These are phyloP conservation scores for Paralinhomoeus sp. DNA, from an alignment of 2,888 invertebrate genomes.

Conservation along the genomic window DNA sequence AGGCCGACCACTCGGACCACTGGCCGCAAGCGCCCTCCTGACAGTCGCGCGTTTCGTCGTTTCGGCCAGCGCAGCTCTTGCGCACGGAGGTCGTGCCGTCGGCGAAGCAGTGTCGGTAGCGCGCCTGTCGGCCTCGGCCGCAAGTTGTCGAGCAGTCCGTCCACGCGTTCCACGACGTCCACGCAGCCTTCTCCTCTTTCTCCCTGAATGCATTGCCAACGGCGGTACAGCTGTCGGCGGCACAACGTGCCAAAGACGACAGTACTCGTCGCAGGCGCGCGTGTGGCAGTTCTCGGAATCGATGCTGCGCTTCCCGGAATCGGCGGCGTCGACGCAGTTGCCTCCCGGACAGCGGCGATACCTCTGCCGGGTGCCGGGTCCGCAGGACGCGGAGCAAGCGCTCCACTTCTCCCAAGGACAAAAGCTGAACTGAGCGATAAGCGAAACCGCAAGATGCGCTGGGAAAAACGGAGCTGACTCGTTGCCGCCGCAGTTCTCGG, in stretches of 20 bases:
- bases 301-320: not conserved
- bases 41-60: not conserved
- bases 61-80: slow-evolving; percentile 14
- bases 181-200: not conserved
- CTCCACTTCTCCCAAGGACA: not conserved
- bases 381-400: slow-evolving; percentile 1
- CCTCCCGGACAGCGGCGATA: not conserved
- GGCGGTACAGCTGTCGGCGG: no score
- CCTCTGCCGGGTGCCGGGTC: not conserved
- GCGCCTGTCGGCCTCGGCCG: no score
- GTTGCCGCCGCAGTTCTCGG: not conserved
- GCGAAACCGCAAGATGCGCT: not conserved
- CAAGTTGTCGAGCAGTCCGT: not conserved
- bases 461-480: no score
- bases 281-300: not conserved
- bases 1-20: slow-evolving; percentile 15
- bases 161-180: not conserved
- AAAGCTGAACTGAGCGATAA: not conserved
- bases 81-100: slow-evolving; percentile 21
- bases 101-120: slow-evolving; percentile 5
- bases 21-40: slow-evolving; percentile 9
- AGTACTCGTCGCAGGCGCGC: not conserved
- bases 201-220: not conserved
- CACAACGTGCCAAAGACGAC: not conserved
- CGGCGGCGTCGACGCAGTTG: not conserved